Evolutionary conservation across 2,113 vertebrate species (phyloP).

Genomic region (Gnathonemus echidnorhynchus): DNA sequence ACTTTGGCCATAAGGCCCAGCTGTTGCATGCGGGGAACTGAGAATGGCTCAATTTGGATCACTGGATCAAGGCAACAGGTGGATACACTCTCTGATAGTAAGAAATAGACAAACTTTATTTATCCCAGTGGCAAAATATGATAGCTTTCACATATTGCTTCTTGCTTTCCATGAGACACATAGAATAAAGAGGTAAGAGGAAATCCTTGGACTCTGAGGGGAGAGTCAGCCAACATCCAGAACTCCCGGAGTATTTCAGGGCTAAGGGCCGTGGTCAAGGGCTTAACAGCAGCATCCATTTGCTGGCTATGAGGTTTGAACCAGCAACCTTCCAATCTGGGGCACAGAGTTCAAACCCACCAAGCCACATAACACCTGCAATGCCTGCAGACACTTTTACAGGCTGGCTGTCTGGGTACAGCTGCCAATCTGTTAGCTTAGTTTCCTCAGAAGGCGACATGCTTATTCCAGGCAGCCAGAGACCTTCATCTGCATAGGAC

Average conservation of each 20-base stretch:
- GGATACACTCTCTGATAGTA: background rate
- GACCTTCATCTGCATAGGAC: background rate
- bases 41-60: background rate
- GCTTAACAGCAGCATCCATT: background rate
- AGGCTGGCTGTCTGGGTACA: background rate
- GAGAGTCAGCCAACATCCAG: background rate
- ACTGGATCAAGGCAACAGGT: background rate
- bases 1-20: background rate
- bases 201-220: background rate
- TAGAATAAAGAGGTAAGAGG: background rate
- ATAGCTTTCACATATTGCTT: background rate
- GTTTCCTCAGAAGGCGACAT: background rate
- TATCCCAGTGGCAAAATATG: background rate
- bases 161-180: background rate
- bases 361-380: background rate
- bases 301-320: background rate
- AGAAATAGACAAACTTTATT: background rate
- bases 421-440: background rate
- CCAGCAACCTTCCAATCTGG: background rate
- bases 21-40: background rate
- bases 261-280: background rate
- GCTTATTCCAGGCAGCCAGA: background rate
- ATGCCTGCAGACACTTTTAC: background rate
- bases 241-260: background rate
- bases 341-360: background rate